Percentiles rank a stretch among this genome's conserved stretches.
These are phyloP conservation scores for Condylura cristata DNA, from an alignment of 2,113 vertebrate species.

Conservation along the genomic window DNA sequence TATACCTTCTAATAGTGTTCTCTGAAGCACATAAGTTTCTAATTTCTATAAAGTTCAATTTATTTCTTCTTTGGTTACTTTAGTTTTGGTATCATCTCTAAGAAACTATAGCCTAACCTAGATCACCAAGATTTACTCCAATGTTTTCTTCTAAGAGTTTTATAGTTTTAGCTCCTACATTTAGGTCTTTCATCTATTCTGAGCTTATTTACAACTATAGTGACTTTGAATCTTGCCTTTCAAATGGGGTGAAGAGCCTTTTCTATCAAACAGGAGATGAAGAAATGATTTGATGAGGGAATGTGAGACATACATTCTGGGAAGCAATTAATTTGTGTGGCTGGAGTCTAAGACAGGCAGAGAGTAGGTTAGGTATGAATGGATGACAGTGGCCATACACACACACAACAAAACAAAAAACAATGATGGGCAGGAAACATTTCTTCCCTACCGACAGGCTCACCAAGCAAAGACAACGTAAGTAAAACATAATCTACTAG, in stretches of 20 bases:
- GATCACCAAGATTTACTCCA: not conserved
- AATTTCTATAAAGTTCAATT: not conserved
- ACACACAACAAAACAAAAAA: not conserved
- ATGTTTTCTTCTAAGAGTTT: constrained; percentile 4
- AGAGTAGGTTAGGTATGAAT: not conserved
- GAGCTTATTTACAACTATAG: constrained; percentile 12
- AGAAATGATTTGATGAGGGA: not conserved
- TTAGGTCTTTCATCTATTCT: not conserved
- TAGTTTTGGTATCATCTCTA: not conserved
- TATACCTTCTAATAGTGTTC: not conserved
- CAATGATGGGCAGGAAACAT: not conserved
- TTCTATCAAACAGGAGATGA: not conserved
- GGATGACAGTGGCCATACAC: not conserved
- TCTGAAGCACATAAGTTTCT: not conserved
- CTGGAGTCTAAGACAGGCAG: not conserved
- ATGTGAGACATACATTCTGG: not conserved
- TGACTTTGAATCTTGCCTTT: not conserved
- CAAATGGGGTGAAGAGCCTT: not conserved
- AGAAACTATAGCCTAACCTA: not conserved
- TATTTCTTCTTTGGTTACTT: not conserved
- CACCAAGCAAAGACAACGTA: not conserved
- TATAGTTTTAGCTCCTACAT: not conserved
- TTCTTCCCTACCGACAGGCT: not conserved
- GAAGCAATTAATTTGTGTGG: not conserved
- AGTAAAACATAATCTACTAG: not conserved